These are phyloP conservation scores for Colius striatus DNA, from an alignment of 2,113 vertebrate genomes.

Conservation along the genomic window DNA sequence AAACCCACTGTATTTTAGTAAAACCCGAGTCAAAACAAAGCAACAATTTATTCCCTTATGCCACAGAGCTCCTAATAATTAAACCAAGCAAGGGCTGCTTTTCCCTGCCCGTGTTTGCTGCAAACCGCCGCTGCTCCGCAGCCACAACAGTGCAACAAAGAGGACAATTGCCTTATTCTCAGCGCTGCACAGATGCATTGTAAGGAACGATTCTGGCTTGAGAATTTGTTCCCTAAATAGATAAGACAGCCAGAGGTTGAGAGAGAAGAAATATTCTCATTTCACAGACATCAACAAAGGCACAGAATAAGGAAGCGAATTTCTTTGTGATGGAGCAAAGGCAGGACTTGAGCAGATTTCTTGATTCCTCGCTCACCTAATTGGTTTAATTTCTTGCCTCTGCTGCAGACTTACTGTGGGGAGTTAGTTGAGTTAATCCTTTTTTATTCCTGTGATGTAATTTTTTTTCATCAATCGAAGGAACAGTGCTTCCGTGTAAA, in stretches of 20 bases:
- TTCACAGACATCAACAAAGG: constrained; percentile 20
- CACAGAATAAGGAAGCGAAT: constrained; percentile 3
- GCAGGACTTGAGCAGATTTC: constrained; percentile 25
- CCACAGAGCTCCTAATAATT: background rate
- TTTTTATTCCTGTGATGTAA: constrained; percentile 4
- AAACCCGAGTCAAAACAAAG: background rate
- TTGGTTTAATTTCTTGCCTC: constrained; percentile 34
- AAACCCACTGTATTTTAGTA: background rate
- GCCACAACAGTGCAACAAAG: background rate
- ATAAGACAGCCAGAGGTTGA: background rate
- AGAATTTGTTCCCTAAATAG: background rate
- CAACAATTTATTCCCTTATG: background rate
- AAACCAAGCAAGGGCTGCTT: background rate
- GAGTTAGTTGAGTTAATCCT: constrained; percentile 13
- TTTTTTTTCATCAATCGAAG: background rate
- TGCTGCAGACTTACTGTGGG: background rate
- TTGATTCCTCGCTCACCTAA: background rate
- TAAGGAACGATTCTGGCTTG: background rate
- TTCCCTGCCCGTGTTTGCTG: background rate
- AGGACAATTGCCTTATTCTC: background rate
- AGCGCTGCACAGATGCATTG: background rate
- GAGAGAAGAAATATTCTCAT: constrained; percentile 7
- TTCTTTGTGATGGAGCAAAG: constrained; percentile 15
- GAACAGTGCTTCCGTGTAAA: background rate
- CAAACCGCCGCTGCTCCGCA: background rate